Evolutionary conservation across 2,113 vertebrate genomes (phyloP).

Genomic region (Brienomyrus longianalis): DNA sequence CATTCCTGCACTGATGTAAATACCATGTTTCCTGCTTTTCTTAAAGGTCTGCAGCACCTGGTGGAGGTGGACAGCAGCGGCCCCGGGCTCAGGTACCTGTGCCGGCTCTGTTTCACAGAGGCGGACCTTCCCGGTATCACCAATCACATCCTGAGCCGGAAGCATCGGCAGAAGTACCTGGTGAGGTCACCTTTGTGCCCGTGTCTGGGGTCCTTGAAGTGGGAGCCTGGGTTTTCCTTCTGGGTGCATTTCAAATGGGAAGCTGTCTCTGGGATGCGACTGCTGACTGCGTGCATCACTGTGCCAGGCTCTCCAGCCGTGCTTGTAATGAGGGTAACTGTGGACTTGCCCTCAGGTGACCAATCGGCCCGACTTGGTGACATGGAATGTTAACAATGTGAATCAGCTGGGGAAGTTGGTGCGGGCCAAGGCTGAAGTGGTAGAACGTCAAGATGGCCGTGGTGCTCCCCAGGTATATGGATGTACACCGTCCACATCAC

Average conservation of each 20-base stretch:
- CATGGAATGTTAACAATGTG: slow-evolving; percentile 44
- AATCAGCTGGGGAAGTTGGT: slow-evolving; percentile 17
- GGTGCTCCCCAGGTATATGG: slow-evolving; percentile 47
- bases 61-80: slow-evolving; percentile 32
- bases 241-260: not conserved
- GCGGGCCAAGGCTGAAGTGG: slow-evolving; percentile 20
- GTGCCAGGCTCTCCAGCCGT: not conserved
- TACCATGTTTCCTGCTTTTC: not conserved
- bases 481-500: not conserved
- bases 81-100: slow-evolving; percentile 43
- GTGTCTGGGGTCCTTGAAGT: not conserved
- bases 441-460: slow-evolving; percentile 54
- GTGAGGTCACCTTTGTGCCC: slow-evolving; percentile 35
- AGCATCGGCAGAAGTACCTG: slow-evolving; percentile 65
- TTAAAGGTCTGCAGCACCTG: slow-evolving; percentile 52
- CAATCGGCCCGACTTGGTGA: slow-evolving; percentile 58
- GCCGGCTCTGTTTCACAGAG: slow-evolving; percentile 46
- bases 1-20: not conserved
- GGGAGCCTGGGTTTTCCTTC: not conserved
- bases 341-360: slow-evolving; percentile 39
- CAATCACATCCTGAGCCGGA: slow-evolving; percentile 59
- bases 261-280: not conserved
- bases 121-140: slow-evolving; percentile 46
- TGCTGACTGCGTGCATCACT: not conserved
- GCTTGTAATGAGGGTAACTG: not conserved